Base-by-base conservation (phyloP, 2,888 invertebrate genomes). In the Pseudococcus jackbeardsleyi region DNA sequence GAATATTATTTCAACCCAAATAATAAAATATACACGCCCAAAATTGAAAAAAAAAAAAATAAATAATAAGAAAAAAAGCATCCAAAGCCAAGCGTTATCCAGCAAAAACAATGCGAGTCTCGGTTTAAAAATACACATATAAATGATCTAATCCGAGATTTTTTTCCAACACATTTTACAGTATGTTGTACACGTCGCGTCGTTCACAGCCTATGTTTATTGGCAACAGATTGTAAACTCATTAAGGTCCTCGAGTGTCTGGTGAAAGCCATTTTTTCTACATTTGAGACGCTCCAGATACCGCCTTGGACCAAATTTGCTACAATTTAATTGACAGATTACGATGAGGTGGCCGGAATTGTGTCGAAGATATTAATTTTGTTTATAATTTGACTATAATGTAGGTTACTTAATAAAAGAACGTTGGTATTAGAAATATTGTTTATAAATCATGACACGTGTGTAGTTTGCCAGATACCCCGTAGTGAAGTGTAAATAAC, bases 31-130 rank as follows among this genome's bases (percentile, higher is more conserved):
- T 64, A 64, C 7, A 64, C 64, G 22, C 64, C 19, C 11, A 64
- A 59, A 59, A 59, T 59, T 59, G n/a, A 54, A 54, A 54, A 59
- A 59, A 54, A 59, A 59, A 17, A 59, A 59, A n/a, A 54, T 54
- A 42, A 39, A 42, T 12, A 39, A 39, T 11, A 77, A 77, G n/a
- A 68, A 82, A 46, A 46, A 33, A 82, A 82, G 79, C 79, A 17
- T 82, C 79, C 15, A 42, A 82, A 82, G 79, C 79, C 79, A 82
- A 82, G 79, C 79, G 79, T 82, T 82, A 82, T 82, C 79, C 79
- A 82, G 79, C 79, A 46, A 82, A 82, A 82, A 82, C 79, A 82
- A 82, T 82, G 79, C 79, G 79, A 82, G 79, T 82, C 19, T 82
- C 9, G 46, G 79, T 42, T 82, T 82, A 46, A 82, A 82, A 82